These are phyloP conservation scores for Hassar affinis DNA, from an alignment of 2,113 vertebrate species.

Conservation along the genomic window DNA sequence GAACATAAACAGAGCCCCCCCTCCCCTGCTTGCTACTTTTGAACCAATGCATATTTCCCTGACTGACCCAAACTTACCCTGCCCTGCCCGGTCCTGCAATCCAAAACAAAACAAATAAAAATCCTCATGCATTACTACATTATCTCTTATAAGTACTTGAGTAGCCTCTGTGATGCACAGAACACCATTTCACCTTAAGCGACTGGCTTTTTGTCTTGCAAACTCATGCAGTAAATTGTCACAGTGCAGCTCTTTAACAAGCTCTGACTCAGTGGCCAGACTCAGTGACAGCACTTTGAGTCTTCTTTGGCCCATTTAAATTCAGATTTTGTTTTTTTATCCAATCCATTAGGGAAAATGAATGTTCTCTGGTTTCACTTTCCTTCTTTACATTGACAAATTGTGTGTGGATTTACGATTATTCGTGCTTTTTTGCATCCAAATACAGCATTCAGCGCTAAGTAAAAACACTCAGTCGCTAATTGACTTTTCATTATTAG, in stretches of 20 bases:
- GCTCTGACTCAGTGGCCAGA: neutral
- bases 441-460: neutral
- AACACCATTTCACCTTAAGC: neutral
- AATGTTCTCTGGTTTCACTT: neutral
- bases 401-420: neutral
- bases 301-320: neutral
- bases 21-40: too few species aligned
- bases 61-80: neutral
- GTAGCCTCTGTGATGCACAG: neutral
- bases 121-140: neutral
- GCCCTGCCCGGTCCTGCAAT: neutral
- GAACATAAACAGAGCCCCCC: too few species aligned
- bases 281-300: neutral
- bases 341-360: neutral
- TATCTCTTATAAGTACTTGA: neutral
- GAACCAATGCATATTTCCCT: neutral
- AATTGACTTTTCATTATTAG: neutral
- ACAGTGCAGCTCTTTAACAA: neutral
- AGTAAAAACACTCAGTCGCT: neutral
- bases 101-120: neutral
- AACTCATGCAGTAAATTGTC: neutral
- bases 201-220: neutral
- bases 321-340: neutral
- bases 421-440: neutral
- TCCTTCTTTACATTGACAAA: neutral